Percentiles rank a stretch among this genome's conserved stretches.
Evolutionary conservation across 2,113 vertebrate genomes (phyloP).

Genomic region (Seriola dumerili): DNA sequence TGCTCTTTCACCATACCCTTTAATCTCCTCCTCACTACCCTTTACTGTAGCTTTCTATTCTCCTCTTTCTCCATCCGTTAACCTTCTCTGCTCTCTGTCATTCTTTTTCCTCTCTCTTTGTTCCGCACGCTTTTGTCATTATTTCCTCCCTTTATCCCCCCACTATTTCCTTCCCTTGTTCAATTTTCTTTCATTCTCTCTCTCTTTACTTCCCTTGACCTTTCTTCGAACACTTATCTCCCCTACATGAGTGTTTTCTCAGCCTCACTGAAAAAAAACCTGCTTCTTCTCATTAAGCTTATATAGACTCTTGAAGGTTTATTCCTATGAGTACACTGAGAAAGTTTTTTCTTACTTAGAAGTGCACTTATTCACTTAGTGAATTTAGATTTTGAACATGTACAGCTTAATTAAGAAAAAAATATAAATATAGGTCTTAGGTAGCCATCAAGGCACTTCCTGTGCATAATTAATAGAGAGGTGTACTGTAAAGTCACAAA

Average conservation of each 20-base stretch:
- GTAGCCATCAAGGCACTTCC: background rate
- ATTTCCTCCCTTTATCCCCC: constrained; percentile 38
- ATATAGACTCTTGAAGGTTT: background rate
- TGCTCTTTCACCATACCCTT: constrained; percentile 27
- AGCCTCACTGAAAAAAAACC: background rate
- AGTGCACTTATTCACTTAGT: too few species aligned
- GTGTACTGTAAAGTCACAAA: background rate
- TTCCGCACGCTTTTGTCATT: constrained; percentile 41
- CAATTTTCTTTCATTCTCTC: constrained; percentile 37
- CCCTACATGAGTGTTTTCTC: background rate
- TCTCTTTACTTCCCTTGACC: constrained; percentile 37
- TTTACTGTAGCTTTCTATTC: constrained; percentile 19
- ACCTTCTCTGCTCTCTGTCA: constrained; percentile 33
- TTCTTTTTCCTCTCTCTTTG: constrained; percentile 33
- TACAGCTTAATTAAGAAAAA: too few species aligned
- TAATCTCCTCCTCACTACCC: constrained; percentile 27
- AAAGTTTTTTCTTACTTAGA: too few species aligned
- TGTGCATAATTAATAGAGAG: background rate
- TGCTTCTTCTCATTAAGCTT: background rate
- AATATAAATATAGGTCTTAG: background rate
- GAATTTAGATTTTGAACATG: too few species aligned
- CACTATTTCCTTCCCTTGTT: constrained; percentile 28
- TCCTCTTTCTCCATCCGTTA: constrained; percentile 23
- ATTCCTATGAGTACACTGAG: background rate
- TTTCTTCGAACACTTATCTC: constrained; percentile 31